A percentile compares a stretch with the other conserved stretches of the same genome.
phyloP scores from a whole-genome alignment of 2,113 vertebrate species.

The Pardalotus punctatus region DNA sequence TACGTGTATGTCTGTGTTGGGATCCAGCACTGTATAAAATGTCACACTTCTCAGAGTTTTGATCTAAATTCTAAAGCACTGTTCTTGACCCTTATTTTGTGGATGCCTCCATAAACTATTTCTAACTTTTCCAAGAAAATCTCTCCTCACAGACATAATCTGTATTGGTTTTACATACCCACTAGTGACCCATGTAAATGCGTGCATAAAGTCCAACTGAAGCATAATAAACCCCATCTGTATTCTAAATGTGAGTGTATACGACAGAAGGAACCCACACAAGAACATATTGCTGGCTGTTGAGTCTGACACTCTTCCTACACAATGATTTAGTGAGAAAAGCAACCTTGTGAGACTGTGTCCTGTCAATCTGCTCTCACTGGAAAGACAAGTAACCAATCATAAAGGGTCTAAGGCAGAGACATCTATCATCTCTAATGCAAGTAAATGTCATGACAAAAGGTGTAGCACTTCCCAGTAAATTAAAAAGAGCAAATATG shows the following conservation, averaged over 20 bases:
- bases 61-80: not conserved
- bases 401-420: not conserved
- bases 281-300: conserved; percentile 9
- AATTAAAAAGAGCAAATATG: not conserved
- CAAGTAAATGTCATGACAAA: not conserved
- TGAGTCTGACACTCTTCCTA: conserved; percentile 21
- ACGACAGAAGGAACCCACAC: not conserved
- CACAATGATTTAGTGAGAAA: not conserved
- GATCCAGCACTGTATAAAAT: not conserved
- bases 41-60: not conserved
- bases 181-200: not conserved
- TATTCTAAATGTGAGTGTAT: not conserved
- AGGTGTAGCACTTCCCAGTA: not conserved
- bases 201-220: not conserved
- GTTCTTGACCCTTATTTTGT: not conserved
- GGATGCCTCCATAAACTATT: not conserved
- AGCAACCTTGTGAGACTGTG: not conserved
- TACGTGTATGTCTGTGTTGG: not conserved
- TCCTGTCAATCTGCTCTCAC: not conserved
- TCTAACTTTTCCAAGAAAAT: not conserved
- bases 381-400: not conserved
- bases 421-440: not conserved
- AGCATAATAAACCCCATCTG: not conserved
- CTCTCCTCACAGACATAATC: not conserved
- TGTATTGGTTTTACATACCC: not conserved